phyloP scores from a whole-genome alignment of 2,888 invertebrate genomes.

The Apantesis nais region DNA sequence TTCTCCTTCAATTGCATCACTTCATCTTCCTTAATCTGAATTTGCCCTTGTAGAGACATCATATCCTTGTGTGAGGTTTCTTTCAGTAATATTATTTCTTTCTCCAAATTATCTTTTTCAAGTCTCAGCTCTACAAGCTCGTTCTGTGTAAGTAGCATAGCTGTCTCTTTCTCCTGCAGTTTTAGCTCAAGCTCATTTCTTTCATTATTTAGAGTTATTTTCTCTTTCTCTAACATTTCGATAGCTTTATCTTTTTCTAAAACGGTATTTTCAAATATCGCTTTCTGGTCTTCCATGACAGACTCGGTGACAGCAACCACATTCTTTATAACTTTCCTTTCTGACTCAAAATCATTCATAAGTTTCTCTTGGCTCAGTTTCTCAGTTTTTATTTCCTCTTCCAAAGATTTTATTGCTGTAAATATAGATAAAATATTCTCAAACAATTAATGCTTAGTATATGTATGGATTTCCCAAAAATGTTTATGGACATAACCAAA shows the following conservation, averaged over 20 bases:
- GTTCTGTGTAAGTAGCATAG: slow-evolving; percentile 45
- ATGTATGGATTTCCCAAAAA: neutral
- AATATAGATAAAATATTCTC: slow-evolving; percentile 25
- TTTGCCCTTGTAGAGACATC: slow-evolving; percentile 36
- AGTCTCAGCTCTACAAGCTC: slow-evolving; percentile 43
- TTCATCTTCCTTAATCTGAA: slow-evolving; percentile 38
- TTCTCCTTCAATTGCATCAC: slow-evolving; percentile 44
- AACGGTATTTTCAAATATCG: slow-evolving; percentile 55
- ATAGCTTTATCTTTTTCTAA: slow-evolving; percentile 54
- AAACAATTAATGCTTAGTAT: neutral
- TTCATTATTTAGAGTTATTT: slow-evolving; percentile 44
- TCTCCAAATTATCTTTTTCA: slow-evolving; percentile 41
- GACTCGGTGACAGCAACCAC: slow-evolving; percentile 73
- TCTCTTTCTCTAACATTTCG: slow-evolving; percentile 54
- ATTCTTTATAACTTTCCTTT: slow-evolving; percentile 65
- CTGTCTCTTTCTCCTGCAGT: slow-evolving; percentile 49
- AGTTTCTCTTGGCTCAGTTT: slow-evolving; percentile 63
- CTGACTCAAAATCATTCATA: slow-evolving; percentile 66
- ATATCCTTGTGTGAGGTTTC: slow-evolving; percentile 37
- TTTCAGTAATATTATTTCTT: slow-evolving; percentile 39
- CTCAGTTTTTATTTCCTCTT: slow-evolving; percentile 60
- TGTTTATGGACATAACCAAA: slow-evolving; percentile 17
- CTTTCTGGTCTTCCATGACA: slow-evolving; percentile 70
- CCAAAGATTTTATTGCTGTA: slow-evolving; percentile 59
- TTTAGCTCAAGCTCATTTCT: slow-evolving; percentile 43